Conservation (phyloP, 2,888 invertebrate genomes). For the Toxonevra muliebris region DNA sequence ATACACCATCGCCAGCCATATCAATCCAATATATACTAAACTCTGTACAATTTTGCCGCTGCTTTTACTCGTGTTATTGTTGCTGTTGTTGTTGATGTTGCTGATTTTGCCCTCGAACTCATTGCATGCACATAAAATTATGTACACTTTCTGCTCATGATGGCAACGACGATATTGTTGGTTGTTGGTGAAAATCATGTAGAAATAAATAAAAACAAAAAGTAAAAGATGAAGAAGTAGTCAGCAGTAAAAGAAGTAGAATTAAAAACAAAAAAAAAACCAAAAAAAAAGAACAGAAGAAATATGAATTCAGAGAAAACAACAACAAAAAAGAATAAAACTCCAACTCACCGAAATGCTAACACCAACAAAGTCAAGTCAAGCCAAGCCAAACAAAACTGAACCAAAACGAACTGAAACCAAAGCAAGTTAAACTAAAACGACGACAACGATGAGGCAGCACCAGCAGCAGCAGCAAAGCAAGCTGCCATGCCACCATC, state of each 20-base stretch:
- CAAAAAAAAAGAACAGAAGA: slow-evolving; percentile 18
- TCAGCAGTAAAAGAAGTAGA: slow-evolving; percentile 13
- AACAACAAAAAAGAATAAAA: slow-evolving; percentile 37
- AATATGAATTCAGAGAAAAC: slow-evolving; percentile 26
- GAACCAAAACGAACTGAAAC: slow-evolving; percentile 43
- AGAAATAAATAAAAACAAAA: slow-evolving; percentile 3
- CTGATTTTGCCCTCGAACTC: slow-evolving; percentile 18
- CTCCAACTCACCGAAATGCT: slow-evolving; percentile 33
- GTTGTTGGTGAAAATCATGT: not conserved
- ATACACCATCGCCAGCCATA: not conserved
- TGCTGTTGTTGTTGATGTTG: slow-evolving; percentile 14
- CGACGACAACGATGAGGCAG: slow-evolving; percentile 19
- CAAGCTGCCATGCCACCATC: not conserved
- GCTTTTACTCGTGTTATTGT: not conserved
- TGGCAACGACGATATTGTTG: slow-evolving; percentile 1
- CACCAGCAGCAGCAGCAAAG: not conserved
- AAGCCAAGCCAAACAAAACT: slow-evolving; percentile 32
- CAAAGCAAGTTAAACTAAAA: slow-evolving; percentile 35
- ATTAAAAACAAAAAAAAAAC: slow-evolving; percentile 12
- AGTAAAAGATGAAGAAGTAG: slow-evolving; percentile 20
- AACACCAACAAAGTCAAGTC: slow-evolving; percentile 33
- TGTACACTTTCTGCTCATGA: slow-evolving; percentile 29
- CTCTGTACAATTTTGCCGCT: not conserved
- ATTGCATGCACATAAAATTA: slow-evolving; percentile 41
- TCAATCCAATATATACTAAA: not conserved